phyloP scores from a whole-genome alignment of 2,888 invertebrate species.

The Tenthredo livida region DNA sequence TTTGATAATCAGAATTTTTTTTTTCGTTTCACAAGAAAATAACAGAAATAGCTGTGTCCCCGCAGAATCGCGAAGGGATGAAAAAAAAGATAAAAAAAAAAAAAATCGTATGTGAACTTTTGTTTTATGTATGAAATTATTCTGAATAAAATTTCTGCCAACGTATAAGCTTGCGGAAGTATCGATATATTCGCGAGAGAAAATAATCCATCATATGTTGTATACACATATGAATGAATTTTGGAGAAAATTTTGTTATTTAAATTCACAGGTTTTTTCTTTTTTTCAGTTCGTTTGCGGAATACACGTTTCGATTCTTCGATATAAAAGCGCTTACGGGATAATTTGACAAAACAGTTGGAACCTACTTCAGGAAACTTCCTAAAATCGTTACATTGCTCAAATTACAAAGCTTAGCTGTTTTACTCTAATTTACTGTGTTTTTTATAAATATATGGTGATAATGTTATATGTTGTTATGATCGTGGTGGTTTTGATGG shows the following conservation, averaged over 20 bases:
- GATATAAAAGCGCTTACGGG: neutral
- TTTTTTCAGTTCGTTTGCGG: neutral
- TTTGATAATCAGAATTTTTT: neutral
- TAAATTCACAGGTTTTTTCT: neutral
- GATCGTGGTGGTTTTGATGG: neutral
- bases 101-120: neutral
- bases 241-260: neutral
- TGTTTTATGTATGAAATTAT: neutral
- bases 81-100: neutral
- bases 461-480: conserved; percentile 6
- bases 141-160: neutral
- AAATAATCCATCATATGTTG: neutral
- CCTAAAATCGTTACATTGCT: conserved; percentile 31
- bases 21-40: neutral
- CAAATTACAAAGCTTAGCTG: conserved; percentile 43
- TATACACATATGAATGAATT: neutral
- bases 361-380: neutral
- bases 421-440: conserved; percentile 43
- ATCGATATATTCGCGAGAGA: neutral
- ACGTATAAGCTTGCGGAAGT: neutral
- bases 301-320: neutral
- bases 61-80: neutral
- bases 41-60: neutral
- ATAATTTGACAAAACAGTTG: neutral
- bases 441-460: neutral